A percentile compares a stretch with the other conserved stretches of the same genome.
phyloP scores from a whole-genome alignment of 2,888 invertebrate species.

The Limnephilus auricula region DNA sequence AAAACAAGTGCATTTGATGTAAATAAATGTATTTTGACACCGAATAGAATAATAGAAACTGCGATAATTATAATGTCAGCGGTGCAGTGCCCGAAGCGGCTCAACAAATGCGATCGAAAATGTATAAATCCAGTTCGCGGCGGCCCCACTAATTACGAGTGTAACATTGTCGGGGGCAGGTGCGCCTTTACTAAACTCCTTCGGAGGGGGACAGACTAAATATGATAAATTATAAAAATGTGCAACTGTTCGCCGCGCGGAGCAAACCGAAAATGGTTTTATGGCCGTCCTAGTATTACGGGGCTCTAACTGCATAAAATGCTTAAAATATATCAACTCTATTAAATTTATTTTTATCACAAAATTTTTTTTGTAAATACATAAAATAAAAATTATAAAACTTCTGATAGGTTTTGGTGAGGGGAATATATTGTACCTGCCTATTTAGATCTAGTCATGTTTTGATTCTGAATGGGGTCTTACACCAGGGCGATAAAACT shows the following conservation, averaged over 20 bases:
- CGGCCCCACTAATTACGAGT: constrained; percentile 29
- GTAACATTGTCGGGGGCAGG: constrained; percentile 48
- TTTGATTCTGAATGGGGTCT: too few relatives aligned
- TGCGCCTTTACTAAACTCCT: constrained; percentile 22
- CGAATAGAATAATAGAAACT: neutral
- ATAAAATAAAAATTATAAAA: too few relatives aligned
- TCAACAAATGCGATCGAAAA: constrained; percentile 12
- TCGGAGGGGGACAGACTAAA: constrained; percentile 50
- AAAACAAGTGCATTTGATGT: too few relatives aligned
- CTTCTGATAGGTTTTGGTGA: too few relatives aligned
- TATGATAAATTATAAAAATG: constrained; percentile 57
- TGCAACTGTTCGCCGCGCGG: constrained; percentile 51
- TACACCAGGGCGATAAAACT: too few relatives aligned
- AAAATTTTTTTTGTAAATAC: too few relatives aligned
- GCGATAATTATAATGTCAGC: neutral
- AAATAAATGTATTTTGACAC: too few relatives aligned
- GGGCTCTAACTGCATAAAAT: neutral
- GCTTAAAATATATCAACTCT: too few relatives aligned
- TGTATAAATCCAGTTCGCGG: constrained; percentile 9
- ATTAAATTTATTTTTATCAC: too few relatives aligned
- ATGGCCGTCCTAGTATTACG: neutral
- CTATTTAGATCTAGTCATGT: too few relatives aligned
- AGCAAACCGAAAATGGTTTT: constrained; percentile 42
- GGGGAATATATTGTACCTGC: too few relatives aligned
- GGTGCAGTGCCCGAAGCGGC: neutral